These are phyloP conservation scores for Platynereis dumerilii DNA, from an alignment of 2,888 invertebrate genomes.

Conservation along the genomic window DNA sequence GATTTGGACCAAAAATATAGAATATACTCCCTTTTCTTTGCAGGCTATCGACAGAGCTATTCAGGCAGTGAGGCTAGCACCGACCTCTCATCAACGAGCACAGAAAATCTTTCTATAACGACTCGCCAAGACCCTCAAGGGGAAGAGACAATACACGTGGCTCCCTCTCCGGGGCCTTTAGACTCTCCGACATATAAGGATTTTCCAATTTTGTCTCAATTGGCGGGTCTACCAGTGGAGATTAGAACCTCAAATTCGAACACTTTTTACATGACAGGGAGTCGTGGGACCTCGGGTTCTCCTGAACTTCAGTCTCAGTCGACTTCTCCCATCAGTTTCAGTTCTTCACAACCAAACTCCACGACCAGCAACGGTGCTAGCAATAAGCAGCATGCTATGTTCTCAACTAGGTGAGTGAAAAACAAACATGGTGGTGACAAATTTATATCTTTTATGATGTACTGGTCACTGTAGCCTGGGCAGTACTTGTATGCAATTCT, in stretches of 20 bases:
- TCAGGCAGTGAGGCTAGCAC: slow-evolving; percentile 82
- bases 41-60: slow-evolving; percentile 77
- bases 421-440: too few relatives aligned
- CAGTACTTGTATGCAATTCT: too few relatives aligned
- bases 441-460: too few relatives aligned
- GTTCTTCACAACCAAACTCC: too few relatives aligned
- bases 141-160: slow-evolving; percentile 71
- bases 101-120: slow-evolving; percentile 76
- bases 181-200: too few relatives aligned
- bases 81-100: slow-evolving; percentile 83
- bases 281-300: slow-evolving; percentile 16
- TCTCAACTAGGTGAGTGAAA: too few relatives aligned
- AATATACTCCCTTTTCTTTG: too few relatives aligned
- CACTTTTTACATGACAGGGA: slow-evolving; percentile 33
- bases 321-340: too few relatives aligned
- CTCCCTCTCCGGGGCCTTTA: slow-evolving; percentile 12
- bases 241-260: slow-evolving; percentile 29
- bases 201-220: slow-evolving; percentile 41
- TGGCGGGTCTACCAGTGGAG: slow-evolving; percentile 47
- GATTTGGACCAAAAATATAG: too few relatives aligned
- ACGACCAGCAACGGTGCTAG: too few relatives aligned
- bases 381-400: too few relatives aligned
- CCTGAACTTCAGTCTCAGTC: slow-evolving; percentile 5
- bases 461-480: too few relatives aligned
- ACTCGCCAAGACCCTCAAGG: slow-evolving; percentile 87